Percentiles rank a stretch among this genome's conserved stretches.
Evolutionary conservation across 2,113 vertebrate genomes (phyloP).

Genomic region (Myiopsitta monachus): DNA sequence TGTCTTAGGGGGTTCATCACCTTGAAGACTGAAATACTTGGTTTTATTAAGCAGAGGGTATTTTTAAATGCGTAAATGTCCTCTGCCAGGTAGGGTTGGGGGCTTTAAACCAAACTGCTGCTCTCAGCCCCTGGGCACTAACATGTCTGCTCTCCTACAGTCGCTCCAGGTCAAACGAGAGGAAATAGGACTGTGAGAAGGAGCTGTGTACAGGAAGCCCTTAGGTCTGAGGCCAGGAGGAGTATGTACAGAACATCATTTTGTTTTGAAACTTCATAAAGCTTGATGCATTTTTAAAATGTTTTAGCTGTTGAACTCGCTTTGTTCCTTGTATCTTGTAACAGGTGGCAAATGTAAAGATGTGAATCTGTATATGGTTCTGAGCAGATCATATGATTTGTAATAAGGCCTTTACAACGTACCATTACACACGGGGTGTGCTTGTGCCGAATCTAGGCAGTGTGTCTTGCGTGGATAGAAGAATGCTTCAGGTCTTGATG

Average conservation of each 20-base stretch:
- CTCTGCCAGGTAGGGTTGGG: not conserved
- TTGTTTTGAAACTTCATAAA: slow-evolving; percentile 81
- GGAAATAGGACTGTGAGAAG: slow-evolving; percentile 81
- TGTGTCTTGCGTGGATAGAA: slow-evolving; percentile 14
- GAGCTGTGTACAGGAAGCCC: slow-evolving; percentile 82
- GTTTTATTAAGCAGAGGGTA: not conserved
- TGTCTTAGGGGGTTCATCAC: not conserved
- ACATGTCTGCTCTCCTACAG: slow-evolving; percentile 63
- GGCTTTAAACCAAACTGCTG: not conserved
- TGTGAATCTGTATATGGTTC: slow-evolving; percentile 81
- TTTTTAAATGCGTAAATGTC: not conserved
- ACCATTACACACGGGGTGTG: slow-evolving; percentile 50
- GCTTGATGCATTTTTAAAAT: slow-evolving; percentile 83
- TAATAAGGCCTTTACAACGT: slow-evolving; percentile 73
- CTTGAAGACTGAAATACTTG: not conserved
- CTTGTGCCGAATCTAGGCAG: not conserved
- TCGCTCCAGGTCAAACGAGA: slow-evolving; percentile 91
- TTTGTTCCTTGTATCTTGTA: slow-evolving; percentile 79
- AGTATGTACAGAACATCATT: slow-evolving; percentile 84
- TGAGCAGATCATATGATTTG: slow-evolving; percentile 73
- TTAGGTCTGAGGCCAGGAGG: slow-evolving; percentile 70
- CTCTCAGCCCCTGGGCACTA: not conserved
- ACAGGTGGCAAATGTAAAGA: slow-evolving; percentile 77
- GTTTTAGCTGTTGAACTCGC: slow-evolving; percentile 78
- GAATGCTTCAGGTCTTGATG: not conserved